phyloP scores from a whole-genome alignment of 2,888 invertebrate genomes.

The Polyommatus iphigenia region DNA sequence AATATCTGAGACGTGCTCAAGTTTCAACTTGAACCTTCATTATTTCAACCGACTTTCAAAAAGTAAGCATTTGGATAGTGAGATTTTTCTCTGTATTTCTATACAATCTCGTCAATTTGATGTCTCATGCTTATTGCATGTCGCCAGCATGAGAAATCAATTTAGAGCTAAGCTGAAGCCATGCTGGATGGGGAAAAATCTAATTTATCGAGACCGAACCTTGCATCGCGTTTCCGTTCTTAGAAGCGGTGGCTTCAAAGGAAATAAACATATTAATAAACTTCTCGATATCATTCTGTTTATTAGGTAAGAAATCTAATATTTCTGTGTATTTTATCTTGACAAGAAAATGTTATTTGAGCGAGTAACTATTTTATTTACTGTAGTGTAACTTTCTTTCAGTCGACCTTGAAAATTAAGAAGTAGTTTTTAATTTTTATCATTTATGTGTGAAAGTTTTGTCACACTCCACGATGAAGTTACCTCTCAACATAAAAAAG shows the following conservation, averaged over 20 bases:
- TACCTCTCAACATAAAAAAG: too few species aligned
- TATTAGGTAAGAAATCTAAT: background rate
- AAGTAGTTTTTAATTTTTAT: too few species aligned
- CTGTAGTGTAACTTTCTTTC: too few species aligned
- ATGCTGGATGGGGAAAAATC: constrained; percentile 47
- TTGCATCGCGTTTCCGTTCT: constrained; percentile 49
- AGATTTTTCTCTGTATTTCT: background rate
- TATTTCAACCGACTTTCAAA: too few species aligned
- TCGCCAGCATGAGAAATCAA: background rate
- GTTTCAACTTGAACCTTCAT: too few species aligned
- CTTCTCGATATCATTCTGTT: background rate
- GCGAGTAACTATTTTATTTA: background rate
- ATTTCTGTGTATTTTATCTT: too few species aligned
- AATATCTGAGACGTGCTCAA: too few species aligned
- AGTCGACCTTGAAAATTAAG: too few species aligned
- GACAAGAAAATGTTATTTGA: background rate
- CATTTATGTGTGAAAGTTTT: too few species aligned
- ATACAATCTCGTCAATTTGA: background rate
- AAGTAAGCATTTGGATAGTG: too few species aligned
- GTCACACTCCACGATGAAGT: too few species aligned
- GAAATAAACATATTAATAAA: constrained; percentile 47
- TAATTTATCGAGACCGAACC: constrained; percentile 49
- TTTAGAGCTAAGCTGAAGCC: constrained; percentile 51
- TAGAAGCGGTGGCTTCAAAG: constrained; percentile 72
- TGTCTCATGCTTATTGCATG: background rate